phyloP scores from a whole-genome alignment of 1,140 invertebrate species.

The Araneus ventricosus region DNA sequence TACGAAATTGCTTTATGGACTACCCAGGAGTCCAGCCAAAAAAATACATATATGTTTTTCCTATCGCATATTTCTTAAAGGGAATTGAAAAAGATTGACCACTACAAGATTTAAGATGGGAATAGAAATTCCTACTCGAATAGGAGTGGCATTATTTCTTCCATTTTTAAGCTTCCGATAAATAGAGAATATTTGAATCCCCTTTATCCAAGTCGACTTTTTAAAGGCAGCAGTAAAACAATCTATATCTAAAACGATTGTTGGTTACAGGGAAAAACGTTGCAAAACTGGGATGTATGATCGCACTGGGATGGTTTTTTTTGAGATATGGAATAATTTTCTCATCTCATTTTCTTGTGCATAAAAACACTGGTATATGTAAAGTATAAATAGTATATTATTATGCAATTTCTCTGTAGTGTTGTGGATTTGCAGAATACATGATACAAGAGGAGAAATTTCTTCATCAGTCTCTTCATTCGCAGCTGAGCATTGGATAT shows the following conservation, averaged over 20 bases:
- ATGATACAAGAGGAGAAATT: too few relatives aligned
- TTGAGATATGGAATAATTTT: too few relatives aligned
- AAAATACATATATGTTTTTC: slow-evolving; percentile 34
- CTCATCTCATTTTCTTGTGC: too few relatives aligned
- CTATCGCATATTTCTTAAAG: slow-evolving; percentile 54
- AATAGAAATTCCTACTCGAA: slow-evolving; percentile 19
- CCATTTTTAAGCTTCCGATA: slow-evolving; percentile 36
- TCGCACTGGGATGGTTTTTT: too few relatives aligned
- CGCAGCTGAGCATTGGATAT: too few relatives aligned
- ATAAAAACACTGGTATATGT: too few relatives aligned
- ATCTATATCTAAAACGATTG: background rate
- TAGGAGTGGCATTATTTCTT: slow-evolving; percentile 50
- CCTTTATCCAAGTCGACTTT: slow-evolving; percentile 2
- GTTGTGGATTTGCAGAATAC: too few relatives aligned
- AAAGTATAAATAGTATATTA: too few relatives aligned
- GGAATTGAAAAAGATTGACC: slow-evolving; percentile 59
- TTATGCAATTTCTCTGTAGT: too few relatives aligned
- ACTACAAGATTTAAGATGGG: slow-evolving; percentile 46
- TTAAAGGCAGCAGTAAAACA: slow-evolving; percentile 17
- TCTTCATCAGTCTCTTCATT: too few relatives aligned
- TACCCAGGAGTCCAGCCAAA: slow-evolving; percentile 28
- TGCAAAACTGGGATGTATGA: background rate
- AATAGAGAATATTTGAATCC: slow-evolving; percentile 46
- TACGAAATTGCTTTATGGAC: slow-evolving; percentile 41
- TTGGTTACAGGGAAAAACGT: background rate